Base-by-base conservation (phyloP, 2,113 vertebrate species). In the Sceloporus tristichus region DNA sequence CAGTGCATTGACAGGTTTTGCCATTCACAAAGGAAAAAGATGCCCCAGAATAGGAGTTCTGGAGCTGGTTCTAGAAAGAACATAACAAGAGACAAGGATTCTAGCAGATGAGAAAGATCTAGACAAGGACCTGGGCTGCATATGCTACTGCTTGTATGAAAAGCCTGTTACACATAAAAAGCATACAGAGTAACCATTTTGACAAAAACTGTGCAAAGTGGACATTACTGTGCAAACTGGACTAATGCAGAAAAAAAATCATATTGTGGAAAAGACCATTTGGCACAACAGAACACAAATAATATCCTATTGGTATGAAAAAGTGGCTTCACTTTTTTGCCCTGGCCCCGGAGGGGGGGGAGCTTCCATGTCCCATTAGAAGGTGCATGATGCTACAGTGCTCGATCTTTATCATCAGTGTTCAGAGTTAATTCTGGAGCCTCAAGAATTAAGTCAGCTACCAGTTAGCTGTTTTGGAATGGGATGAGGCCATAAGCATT, bases 1-100 rank as follows among this genome's bases (percentile, higher is more conserved):
- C 38, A 62, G 73, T 23, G 38, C 70, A 90, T 40, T 79, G 78
- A 93, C 85, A 23, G 23, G 54, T 38, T 59, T 85, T 38, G 71
- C 11, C 38, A 48, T 76, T 23, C 2, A 65, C 27, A 27, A 65
- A 25, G 25, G 56, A 25, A 76, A 85, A 16, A 19, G 38, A 14
- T 19, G 11, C 0, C 9, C 13, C 73, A 38, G 42, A 10, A 34
- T n/a, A 85, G 29, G 29, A 14, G 18, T n/a, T 79, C 40, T 53
- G 27, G 42, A 59, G 3, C 13, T 48, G 6, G 6, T 48, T 48
- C 42, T 59, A 56, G 70, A 53, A 11, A 29, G 10, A 85, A 9
- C 23, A 42, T 83, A 40, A 14, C 42, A 71, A 48, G 19, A 73
- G 68, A 53, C 18, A 71, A 38, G 1, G 21, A 62, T 62, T 19